These are phyloP conservation scores for Eilema sororculum DNA, from an alignment of 2,888 invertebrate species.

Conservation along the genomic window DNA sequence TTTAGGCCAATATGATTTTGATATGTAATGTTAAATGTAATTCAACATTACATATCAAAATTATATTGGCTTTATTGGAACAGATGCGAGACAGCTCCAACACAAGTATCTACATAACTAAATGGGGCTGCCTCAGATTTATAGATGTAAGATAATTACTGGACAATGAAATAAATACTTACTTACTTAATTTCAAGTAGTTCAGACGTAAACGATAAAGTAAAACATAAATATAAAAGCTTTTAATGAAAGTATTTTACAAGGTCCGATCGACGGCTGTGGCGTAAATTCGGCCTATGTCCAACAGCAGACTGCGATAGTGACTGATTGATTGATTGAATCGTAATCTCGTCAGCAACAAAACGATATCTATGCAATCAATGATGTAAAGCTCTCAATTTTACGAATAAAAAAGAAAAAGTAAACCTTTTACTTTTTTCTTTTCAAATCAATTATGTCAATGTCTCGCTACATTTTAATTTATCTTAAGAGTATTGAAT, in stretches of 20 bases:
- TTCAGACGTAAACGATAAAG: not conserved
- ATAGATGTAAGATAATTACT: too few species aligned
- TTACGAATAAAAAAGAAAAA: not conserved
- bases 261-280: not conserved
- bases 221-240: not conserved
- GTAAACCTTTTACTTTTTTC: not conserved
- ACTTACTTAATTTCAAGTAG: not conserved
- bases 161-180: too few species aligned
- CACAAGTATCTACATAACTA: too few species aligned
- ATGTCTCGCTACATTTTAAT: not conserved
- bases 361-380: not conserved
- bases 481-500: not conserved
- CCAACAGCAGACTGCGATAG: not conserved
- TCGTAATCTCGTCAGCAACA: constrained; percentile 2
- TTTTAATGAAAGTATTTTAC: not conserved
- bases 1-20: too few species aligned
- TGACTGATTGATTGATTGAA: constrained; percentile 4
- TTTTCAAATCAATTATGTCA: not conserved
- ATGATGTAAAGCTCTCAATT: constrained; percentile 4
- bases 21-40: too few species aligned
- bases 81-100: too few species aligned
- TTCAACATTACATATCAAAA: too few species aligned
- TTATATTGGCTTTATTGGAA: too few species aligned
- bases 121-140: too few species aligned
- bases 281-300: not conserved